Conservation (phyloP, 2,888 invertebrate genomes). For the Cheilosia urbana region DNA sequence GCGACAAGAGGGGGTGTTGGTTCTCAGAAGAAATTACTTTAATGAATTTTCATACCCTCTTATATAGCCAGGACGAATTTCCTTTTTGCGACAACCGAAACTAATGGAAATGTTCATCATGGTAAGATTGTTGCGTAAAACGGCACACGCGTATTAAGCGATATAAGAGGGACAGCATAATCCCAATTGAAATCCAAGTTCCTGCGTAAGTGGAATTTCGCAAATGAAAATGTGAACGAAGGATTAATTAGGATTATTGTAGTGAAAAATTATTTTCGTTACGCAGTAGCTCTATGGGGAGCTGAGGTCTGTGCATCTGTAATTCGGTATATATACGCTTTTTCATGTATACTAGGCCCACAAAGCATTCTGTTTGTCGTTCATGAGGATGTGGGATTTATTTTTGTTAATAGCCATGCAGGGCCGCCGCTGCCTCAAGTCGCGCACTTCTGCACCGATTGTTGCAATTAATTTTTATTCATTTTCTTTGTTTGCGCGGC, state of each 20-base stretch:
- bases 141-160: slow-evolving; percentile 54
- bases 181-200: slow-evolving; percentile 60
- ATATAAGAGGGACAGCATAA: slow-evolving; percentile 27
- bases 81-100: slow-evolving; percentile 72
- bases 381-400: slow-evolving; percentile 25
- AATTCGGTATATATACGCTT: slow-evolving; percentile 10
- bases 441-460: slow-evolving; percentile 59
- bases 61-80: slow-evolving; percentile 68
- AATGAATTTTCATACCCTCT: slow-evolving; percentile 77
- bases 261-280: slow-evolving; percentile 52
- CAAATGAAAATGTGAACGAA: slow-evolving; percentile 62
- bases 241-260: slow-evolving; percentile 73
- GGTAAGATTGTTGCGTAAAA: slow-evolving; percentile 64
- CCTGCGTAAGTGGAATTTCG: slow-evolving; percentile 46
- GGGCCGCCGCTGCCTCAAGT: slow-evolving; percentile 4
- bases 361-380: slow-evolving; percentile 22
- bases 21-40: slow-evolving; percentile 78
- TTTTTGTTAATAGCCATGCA: slow-evolving; percentile 49
- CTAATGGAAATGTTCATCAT: slow-evolving; percentile 72
- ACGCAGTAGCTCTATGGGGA: not conserved
- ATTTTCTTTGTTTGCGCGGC: slow-evolving; percentile 51
- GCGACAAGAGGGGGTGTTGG: not conserved
- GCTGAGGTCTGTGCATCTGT: slow-evolving; percentile 30
- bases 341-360: not conserved
- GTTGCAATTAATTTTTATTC: slow-evolving; percentile 71